Conservation (phyloP, 1,140 invertebrate genomes). For the Octopus bimaculoides region DNA sequence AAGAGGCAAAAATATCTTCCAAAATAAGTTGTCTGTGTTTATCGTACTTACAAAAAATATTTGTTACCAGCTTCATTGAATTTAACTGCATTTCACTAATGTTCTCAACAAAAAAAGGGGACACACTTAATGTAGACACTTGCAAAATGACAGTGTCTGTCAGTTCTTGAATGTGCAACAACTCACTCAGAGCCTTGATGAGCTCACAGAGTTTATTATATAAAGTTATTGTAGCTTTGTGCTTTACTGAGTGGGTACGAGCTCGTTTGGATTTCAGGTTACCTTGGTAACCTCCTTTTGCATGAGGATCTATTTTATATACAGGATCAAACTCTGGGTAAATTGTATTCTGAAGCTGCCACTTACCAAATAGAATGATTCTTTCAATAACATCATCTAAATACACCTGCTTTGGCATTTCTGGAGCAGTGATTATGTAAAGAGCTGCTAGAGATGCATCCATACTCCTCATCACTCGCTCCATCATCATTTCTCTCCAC, state of each 20-base stretch:
- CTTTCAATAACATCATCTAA: slow-evolving; percentile 96
- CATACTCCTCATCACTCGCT: slow-evolving; percentile 78
- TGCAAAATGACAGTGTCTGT: slow-evolving; percentile 86
- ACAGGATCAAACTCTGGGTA: slow-evolving; percentile 97
- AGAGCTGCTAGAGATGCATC: slow-evolving; percentile 84
- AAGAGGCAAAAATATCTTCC: slow-evolving; percentile 96
- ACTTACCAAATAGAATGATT: slow-evolving; percentile 92
- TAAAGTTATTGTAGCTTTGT: slow-evolving; percentile 66
- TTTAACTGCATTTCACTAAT: slow-evolving; percentile 94
- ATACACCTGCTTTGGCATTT: slow-evolving; percentile 79
- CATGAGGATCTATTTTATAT: slow-evolving; percentile 75
- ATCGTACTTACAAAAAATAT: slow-evolving; percentile 93
- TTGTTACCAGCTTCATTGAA: slow-evolving; percentile 90
- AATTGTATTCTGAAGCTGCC: slow-evolving; percentile 92
- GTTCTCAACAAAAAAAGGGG: slow-evolving; percentile 98
- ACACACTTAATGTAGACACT: slow-evolving; percentile 87
- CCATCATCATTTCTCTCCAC: slow-evolving; percentile 86
- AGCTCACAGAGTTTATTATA: slow-evolving; percentile 93
- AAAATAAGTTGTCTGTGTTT: slow-evolving; percentile 89
- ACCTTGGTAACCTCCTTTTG: slow-evolving; percentile 55
- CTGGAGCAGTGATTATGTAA: slow-evolving; percentile 88
- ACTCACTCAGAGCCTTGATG: slow-evolving; percentile 80
- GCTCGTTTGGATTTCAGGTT: slow-evolving; percentile 66
- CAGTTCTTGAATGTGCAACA: slow-evolving; percentile 86
- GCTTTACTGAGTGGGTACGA: slow-evolving; percentile 69